phyloP scores from a whole-genome alignment of 1,140 invertebrate species.

The Helicoverpa zea region DNA sequence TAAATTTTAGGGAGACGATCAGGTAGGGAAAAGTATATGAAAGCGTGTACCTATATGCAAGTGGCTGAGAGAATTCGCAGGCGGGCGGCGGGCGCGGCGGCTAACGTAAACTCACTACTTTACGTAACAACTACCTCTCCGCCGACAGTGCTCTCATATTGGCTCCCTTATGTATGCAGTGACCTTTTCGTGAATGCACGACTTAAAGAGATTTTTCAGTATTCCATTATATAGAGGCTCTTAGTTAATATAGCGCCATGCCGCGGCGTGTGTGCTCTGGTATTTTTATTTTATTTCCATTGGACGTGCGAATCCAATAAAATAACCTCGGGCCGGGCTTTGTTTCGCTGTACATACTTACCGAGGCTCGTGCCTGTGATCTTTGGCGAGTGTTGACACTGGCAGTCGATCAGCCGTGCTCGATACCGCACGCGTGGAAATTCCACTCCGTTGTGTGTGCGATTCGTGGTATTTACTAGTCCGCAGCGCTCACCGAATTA shows the following conservation, averaged over 20 bases:
- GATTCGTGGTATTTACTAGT: neutral
- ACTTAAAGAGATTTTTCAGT: slow-evolving; percentile 40
- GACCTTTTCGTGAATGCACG: slow-evolving; percentile 46
- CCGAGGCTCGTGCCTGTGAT: slow-evolving; percentile 11
- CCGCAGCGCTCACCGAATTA: neutral
- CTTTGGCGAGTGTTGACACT: slow-evolving; percentile 37
- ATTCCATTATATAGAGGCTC: slow-evolving; percentile 8
- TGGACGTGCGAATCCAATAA: slow-evolving; percentile 20
- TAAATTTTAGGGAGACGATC: slow-evolving; percentile 23
- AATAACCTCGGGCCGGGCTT: slow-evolving; percentile 33
- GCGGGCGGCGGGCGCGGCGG: slow-evolving; percentile 1
- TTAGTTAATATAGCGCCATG: slow-evolving; percentile 16
- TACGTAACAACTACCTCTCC: slow-evolving; percentile 42
- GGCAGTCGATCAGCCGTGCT: slow-evolving; percentile 41
- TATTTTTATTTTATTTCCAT: slow-evolving; percentile 4
- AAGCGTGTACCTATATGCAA: slow-evolving; percentile 14
- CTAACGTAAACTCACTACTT: slow-evolving; percentile 45
- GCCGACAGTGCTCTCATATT: slow-evolving; percentile 46
- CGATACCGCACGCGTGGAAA: neutral
- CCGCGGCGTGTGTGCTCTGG: neutral
- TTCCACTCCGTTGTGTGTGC: neutral
- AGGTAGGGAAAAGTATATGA: slow-evolving; percentile 27
- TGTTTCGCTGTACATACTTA: slow-evolving; percentile 25
- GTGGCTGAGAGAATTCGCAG: slow-evolving; percentile 36
- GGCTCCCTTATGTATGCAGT: slow-evolving; percentile 47